Conservation (phyloP, 1,140 invertebrate species). For the Hestina assimilis region DNA sequence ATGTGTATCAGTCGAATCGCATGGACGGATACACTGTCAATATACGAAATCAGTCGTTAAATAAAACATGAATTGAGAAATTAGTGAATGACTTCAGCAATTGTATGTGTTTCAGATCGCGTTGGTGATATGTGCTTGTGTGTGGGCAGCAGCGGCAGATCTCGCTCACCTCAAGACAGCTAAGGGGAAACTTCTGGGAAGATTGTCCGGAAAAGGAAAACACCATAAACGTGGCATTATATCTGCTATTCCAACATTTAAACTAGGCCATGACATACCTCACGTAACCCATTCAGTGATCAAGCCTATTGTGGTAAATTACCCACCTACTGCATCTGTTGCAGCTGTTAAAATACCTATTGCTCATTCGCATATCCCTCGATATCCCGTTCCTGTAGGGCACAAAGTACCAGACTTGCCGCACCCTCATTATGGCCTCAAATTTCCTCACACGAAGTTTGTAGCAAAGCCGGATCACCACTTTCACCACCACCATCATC, state of each 20-base stretch:
- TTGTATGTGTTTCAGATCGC: conserved; percentile 58
- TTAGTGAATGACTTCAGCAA: neutral
- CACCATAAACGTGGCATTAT: conserved; percentile 72
- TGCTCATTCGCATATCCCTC: conserved; percentile 43
- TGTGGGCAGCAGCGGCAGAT: conserved; percentile 43
- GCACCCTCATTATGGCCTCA: conserved; percentile 61
- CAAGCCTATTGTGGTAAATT: conserved; percentile 70
- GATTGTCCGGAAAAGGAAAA: conserved; percentile 39
- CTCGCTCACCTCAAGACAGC: conserved; percentile 53
- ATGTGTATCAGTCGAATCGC: too few relatives aligned
- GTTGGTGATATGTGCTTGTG: conserved; percentile 50
- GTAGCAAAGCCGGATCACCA: conserved; percentile 55
- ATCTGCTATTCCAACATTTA: conserved; percentile 62
- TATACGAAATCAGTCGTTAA: neutral
- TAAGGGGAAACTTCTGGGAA: conserved; percentile 48
- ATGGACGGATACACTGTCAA: too few relatives aligned
- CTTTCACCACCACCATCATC: conserved; percentile 69
- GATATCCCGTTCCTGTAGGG: conserved; percentile 47
- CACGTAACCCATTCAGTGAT: conserved; percentile 69
- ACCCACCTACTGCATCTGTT: conserved; percentile 67
- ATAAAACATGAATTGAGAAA: conserved; percentile 3
- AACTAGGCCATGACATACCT: conserved; percentile 70
- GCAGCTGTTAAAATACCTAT: conserved; percentile 70
- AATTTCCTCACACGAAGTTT: conserved; percentile 61
- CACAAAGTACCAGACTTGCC: conserved; percentile 53